Base-by-base conservation (phyloP, 2,888 invertebrate genomes). In the Netelia melanura region DNA sequence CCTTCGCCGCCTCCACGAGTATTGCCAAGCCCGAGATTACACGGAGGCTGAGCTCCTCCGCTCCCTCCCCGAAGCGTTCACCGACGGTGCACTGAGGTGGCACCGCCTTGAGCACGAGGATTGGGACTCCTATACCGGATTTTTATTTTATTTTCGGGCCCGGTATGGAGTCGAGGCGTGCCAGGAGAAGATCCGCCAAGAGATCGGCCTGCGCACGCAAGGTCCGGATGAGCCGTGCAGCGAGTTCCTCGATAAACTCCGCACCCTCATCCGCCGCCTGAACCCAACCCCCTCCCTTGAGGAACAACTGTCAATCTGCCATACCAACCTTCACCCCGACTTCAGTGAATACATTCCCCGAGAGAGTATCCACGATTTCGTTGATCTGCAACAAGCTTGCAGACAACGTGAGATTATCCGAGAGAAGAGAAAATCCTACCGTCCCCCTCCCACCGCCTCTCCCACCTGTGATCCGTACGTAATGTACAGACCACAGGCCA, bases 251-350 rank as follows among this genome's bases (percentile, higher is more conserved):
- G 70, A 21, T 0, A 71, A 71, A 10, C 30, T 79, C 52, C 9
- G 78, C 3, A 64, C 78, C 0, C n/a, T 52, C 1, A 43, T 79
- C 2, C 52, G 14, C 8, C 21, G 38, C 8, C 14, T 71, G 3
- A 30, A 8, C 17, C 0, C 54, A n/a, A n/a, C 78, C 21, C 11
- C 71, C 0, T 2, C 68, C 44, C 30, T 64, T 0, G 54, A 71
- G 1, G 48, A 10, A 6, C 78, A 79, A 54, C 2, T 71, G 1
- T 23, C 70, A 5, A 70, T 79, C 0, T 79, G 78, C 25, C 52
- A 43, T 54, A n/a, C 17, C 0, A 79, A 79, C 21, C 17, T 79
- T 2, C 62, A 79, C 64, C 71, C 71, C 38, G 70, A 62, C 1
- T 14, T 5, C 5, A 30, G 30, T 5, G 30, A 30, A 0, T 5